A percentile compares a stretch with the other conserved stretches of the same genome.
Conservation (phyloP, 2,888 invertebrate genomes). For the Watsonalla cultraria region DNA sequence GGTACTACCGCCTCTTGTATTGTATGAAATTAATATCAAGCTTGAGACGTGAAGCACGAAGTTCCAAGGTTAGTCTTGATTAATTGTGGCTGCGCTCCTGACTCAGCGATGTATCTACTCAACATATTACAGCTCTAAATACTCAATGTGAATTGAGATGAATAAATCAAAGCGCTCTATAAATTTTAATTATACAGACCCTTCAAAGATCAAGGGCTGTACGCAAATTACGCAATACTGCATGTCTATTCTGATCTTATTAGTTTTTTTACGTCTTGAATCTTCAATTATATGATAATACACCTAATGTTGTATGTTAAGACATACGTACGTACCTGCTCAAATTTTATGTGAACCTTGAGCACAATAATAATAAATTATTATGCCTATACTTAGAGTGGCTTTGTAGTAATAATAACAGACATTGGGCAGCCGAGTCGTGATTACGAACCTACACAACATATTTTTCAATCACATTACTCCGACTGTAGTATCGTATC, state of each 20-base stretch:
- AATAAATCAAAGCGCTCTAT: slow-evolving; percentile 23
- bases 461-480: slow-evolving; percentile 31
- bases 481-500: slow-evolving; percentile 14
- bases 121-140: slow-evolving; percentile 19
- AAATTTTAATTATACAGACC: slow-evolving; percentile 28
- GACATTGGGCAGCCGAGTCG: neutral
- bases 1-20: slow-evolving; percentile 8
- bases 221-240: slow-evolving; percentile 8
- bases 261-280: neutral
- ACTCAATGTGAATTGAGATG: slow-evolving; percentile 31
- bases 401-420: neutral
- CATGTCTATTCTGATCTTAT: slow-evolving; percentile 5
- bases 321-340: no score
- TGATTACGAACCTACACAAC: slow-evolving; percentile 6
- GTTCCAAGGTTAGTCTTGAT: slow-evolving; percentile 52
- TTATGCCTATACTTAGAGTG: neutral
- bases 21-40: slow-evolving; percentile 41
- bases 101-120: slow-evolving; percentile 16
- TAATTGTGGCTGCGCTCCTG: slow-evolving; percentile 47
- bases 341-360: neutral
- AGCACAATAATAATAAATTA: neutral
- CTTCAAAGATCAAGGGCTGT: slow-evolving; percentile 16
- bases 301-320: no score
- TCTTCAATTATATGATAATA: no score
- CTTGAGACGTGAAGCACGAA: slow-evolving; percentile 45